Conservation (phyloP, 2,113 vertebrate genomes). For the Silurus glanis region DNA sequence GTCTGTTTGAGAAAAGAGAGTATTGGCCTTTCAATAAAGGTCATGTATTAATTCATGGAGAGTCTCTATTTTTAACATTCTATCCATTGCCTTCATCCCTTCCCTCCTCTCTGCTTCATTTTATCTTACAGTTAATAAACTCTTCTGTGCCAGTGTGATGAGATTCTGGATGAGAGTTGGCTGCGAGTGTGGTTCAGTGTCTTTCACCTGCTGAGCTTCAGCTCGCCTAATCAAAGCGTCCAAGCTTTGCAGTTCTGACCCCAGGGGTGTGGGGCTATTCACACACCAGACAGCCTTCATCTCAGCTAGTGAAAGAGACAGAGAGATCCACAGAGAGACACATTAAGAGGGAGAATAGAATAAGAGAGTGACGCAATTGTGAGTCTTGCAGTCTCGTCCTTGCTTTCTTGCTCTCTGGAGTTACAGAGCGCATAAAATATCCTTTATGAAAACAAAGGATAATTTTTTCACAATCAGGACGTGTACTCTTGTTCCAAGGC, state of each 20-base stretch:
- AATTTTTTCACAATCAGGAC: not conserved
- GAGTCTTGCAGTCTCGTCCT: not conserved
- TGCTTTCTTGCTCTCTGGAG: slow-evolving; percentile 3
- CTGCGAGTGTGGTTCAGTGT: slow-evolving; percentile 9
- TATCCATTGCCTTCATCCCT: not conserved
- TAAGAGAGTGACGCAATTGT: slow-evolving; percentile 1
- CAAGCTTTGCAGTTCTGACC: slow-evolving; percentile 22
- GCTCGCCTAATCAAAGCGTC: slow-evolving; percentile 38
- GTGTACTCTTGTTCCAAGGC: not conserved
- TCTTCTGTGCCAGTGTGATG: slow-evolving; percentile 17
- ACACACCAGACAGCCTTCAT: slow-evolving; percentile 35
- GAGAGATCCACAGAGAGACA: slow-evolving; percentile 8
- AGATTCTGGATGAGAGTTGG: not conserved
- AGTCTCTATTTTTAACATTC: not conserved
- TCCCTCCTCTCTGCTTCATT: not conserved
- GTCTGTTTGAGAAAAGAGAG: not conserved
- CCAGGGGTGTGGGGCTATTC: slow-evolving; percentile 24
- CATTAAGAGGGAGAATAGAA: not conserved
- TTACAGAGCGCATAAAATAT: not conserved
- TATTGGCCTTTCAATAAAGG: not conserved
- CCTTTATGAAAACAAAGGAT: not conserved
- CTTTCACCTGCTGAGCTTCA: slow-evolving; percentile 31
- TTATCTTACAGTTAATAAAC: slow-evolving; percentile 20
- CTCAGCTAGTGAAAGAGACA: not conserved
- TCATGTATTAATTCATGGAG: not conserved